Evolutionary conservation across 2,888 invertebrate genomes (phyloP).

Genomic region (Cecidostiba fungosa): DNA sequence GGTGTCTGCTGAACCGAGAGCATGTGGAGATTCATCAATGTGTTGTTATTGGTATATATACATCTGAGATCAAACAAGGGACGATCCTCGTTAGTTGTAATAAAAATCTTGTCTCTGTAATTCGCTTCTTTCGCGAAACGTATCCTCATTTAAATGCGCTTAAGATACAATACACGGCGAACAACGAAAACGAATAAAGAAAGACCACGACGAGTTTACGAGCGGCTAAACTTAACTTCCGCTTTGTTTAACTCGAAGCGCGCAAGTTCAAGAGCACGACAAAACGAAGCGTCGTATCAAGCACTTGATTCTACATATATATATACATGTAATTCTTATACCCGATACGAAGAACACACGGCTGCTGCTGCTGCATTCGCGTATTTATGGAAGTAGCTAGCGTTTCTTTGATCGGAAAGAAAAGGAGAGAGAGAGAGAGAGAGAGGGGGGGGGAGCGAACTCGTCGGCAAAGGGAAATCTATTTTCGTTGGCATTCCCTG

Average conservation of each 20-base stretch:
- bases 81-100: too few species aligned
- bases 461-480: conserved; percentile 67
- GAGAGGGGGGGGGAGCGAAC: neutral
- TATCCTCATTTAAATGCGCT: conserved; percentile 66
- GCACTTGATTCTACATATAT: neutral
- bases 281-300: too few species aligned
- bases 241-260: conserved; percentile 64
- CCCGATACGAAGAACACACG: neutral
- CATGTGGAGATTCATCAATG: neutral
- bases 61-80: too few species aligned
- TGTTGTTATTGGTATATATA: too few species aligned
- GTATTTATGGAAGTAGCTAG: conserved; percentile 56
- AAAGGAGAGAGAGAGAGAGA: conserved; percentile 12
- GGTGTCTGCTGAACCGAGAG: neutral
- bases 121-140: too few species aligned
- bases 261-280: conserved; percentile 40
- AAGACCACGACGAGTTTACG: too few species aligned
- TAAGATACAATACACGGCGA: too few species aligned
- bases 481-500: conserved; percentile 71
- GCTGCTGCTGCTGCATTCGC: conserved; percentile 7
- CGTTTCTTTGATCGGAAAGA: conserved; percentile 54
- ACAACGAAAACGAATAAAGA: too few species aligned
- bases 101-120: too few species aligned
- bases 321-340: neutral
- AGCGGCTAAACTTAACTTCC: conserved; percentile 67